Evolutionary conservation across 2,888 invertebrate genomes (phyloP), one percentile per base, ranked within the genome.

Genomic region (Hemithea aestivaria): DNA sequence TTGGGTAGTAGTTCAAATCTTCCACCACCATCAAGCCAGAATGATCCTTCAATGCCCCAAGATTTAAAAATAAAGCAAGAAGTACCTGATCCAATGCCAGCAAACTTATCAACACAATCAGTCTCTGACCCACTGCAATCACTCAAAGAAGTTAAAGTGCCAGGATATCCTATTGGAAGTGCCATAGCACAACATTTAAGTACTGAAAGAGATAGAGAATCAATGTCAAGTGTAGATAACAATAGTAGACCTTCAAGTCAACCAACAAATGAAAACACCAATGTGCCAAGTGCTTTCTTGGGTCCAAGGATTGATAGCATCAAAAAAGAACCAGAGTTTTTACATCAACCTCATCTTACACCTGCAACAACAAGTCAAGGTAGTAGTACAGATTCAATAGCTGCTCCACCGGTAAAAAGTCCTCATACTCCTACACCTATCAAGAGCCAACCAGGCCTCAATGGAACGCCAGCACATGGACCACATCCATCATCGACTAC

Each of bases 81-180:
- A 84, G 62, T 89, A 58, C 84, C 89, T 45, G 88, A 88, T 47
- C 80, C 69, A 49, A 71, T 85, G 58, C 81, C 90, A 41, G 83
- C 85, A 31, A 87, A 87, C 59, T 61, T 87, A 25, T 87, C 88
- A 25, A 87, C 89, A 28, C 89, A 88, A 45, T 75, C 80, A 39
- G 80, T 84, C 35, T 73, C 89, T 12, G 93, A 94, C 82, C 94
- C 94, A 2, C 67, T 94, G 48, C 94, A 94, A 62, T 93, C 93
- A 51, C 77, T 94, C 6, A 93, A 93, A 66, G 94, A 94, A 70
- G 93, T 94, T 0, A 94, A 94, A 87, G 93, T 94, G 6, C 92
- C 93, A 23, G 92, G 93, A 21, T 92, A 91, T 63, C 90, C 91
- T 40, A 88, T 90, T 27, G 89, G 89, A 45, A 84, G 83, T 72